These are phyloP conservation scores for Anas platyrhynchos DNA, from an alignment of 2,113 vertebrate genomes.

Conservation along the genomic window DNA sequence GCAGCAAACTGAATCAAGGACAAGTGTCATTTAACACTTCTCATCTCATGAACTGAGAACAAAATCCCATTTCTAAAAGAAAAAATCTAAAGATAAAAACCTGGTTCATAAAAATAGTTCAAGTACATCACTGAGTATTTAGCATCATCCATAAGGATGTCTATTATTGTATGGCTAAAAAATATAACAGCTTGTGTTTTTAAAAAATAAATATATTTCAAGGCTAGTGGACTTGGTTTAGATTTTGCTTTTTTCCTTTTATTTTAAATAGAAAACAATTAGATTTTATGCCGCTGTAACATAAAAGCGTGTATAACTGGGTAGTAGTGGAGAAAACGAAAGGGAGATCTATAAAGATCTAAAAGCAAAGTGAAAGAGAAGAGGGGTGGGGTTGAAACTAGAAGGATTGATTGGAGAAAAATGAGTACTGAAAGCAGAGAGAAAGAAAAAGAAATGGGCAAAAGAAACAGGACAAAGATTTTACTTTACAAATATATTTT, in stretches of 20 bases:
- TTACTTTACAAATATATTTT: not conserved
- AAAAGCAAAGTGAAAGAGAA: not conserved
- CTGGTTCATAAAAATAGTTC: constrained; percentile 28
- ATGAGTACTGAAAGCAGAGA: not conserved
- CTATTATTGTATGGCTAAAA: not conserved
- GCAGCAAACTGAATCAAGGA: constrained; percentile 78
- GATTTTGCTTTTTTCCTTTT: not conserved
- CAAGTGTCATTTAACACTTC: constrained; percentile 63
- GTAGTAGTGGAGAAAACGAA: not conserved
- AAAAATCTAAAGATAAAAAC: constrained; percentile 28
- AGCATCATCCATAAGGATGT: not conserved
- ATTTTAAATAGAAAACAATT: constrained; percentile 6
- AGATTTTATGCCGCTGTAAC: not conserved
- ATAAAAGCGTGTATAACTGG: not conserved
- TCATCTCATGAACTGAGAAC: constrained; percentile 28
- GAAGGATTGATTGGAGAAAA: not conserved
- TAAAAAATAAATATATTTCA: not conserved
- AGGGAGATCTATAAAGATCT: not conserved
- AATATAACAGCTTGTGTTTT: constrained; percentile 1
- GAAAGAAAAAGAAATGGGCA: not conserved
- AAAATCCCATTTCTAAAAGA: constrained; percentile 34
- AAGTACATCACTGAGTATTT: constrained; percentile 1
- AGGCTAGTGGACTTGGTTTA: not conserved
- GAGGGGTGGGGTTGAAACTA: not conserved
- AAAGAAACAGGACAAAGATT: not conserved